Evolutionary conservation across 2,888 invertebrate genomes (phyloP).

Genomic region (Agrotis segetum): DNA sequence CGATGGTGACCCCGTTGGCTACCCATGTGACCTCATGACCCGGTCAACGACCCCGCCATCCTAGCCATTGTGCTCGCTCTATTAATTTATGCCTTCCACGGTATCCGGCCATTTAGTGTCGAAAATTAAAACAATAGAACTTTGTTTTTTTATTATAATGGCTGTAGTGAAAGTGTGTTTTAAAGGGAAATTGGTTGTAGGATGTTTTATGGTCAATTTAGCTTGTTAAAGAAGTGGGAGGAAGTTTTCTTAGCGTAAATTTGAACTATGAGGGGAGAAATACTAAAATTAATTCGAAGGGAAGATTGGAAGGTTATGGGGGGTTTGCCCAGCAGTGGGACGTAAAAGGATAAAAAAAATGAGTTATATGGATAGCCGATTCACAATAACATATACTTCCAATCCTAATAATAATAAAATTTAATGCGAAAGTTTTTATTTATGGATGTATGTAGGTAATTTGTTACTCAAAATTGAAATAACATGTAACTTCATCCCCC

Average conservation of each 20-base stretch:
- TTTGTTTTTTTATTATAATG: slow-evolving; percentile 52
- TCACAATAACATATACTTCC: too few relatives aligned
- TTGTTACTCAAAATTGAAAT: too few relatives aligned
- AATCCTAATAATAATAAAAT: too few relatives aligned
- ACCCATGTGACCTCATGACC: slow-evolving; percentile 83
- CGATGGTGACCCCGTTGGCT: slow-evolving; percentile 54
- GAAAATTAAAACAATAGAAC: slow-evolving; percentile 76
- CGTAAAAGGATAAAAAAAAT: too few relatives aligned
- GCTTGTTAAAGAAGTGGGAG: neutral
- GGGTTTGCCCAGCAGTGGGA: too few relatives aligned
- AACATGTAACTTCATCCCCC: too few relatives aligned
- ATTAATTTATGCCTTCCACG: slow-evolving; percentile 77
- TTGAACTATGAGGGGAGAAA: too few relatives aligned
- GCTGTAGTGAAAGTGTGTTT: slow-evolving; percentile 40
- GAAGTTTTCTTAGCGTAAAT: neutral
- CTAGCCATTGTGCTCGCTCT: slow-evolving; percentile 74
- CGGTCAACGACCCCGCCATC: slow-evolving; percentile 77
- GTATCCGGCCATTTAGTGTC: slow-evolving; percentile 74
- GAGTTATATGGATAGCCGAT: too few relatives aligned
- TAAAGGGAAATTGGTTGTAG: neutral
- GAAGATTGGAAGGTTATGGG: too few relatives aligned
- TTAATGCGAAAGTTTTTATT: too few relatives aligned
- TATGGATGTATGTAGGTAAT: too few relatives aligned
- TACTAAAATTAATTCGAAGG: too few relatives aligned
- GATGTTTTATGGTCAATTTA: slow-evolving; percentile 11